Conservation (phyloP, 2,888 invertebrate genomes). For the Aquatica leii region DNA sequence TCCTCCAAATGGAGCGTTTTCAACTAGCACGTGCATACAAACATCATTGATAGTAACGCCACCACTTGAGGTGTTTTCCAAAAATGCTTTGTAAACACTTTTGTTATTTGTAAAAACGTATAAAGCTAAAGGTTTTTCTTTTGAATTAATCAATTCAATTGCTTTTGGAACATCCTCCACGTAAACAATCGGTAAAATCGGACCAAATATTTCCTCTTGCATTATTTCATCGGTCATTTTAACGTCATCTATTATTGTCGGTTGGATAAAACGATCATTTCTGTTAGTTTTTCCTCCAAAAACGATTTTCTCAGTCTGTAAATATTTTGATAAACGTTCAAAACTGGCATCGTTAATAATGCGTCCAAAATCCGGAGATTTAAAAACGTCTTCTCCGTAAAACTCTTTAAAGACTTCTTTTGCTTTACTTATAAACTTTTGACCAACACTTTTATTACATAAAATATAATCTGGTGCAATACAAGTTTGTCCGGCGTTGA, state of each 20-base stretch:
- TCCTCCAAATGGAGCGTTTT: slow-evolving; percentile 94
- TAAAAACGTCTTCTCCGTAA: slow-evolving; percentile 83
- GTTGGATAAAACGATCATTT: slow-evolving; percentile 81
- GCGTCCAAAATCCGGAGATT: slow-evolving; percentile 83
- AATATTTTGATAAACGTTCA: slow-evolving; percentile 73
- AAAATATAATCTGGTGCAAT: slow-evolving; percentile 95
- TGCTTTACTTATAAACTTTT: slow-evolving; percentile 57
- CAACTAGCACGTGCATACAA: slow-evolving; percentile 84
- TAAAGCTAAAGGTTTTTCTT: slow-evolving; percentile 89
- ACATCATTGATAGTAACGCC: slow-evolving; percentile 86
- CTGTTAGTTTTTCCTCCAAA: slow-evolving; percentile 82
- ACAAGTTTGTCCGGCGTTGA: slow-evolving; percentile 94
- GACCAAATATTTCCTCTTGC: slow-evolving; percentile 97
- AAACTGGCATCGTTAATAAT: slow-evolving; percentile 89
- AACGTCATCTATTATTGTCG: slow-evolving; percentile 83
- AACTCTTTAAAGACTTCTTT: slow-evolving; percentile 77
- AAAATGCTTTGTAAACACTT: slow-evolving; percentile 67
- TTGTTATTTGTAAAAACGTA: slow-evolving; percentile 82
- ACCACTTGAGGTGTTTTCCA: slow-evolving; percentile 80
- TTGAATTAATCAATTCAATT: slow-evolving; percentile 84
- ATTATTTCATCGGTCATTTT: slow-evolving; percentile 77
- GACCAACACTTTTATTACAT: slow-evolving; percentile 79
- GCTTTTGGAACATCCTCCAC: slow-evolving; percentile 88
- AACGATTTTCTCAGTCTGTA: slow-evolving; percentile 74
- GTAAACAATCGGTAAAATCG: slow-evolving; percentile 88